phyloP scores from a whole-genome alignment of 2,113 vertebrate species.

The Regulus satrapa region DNA sequence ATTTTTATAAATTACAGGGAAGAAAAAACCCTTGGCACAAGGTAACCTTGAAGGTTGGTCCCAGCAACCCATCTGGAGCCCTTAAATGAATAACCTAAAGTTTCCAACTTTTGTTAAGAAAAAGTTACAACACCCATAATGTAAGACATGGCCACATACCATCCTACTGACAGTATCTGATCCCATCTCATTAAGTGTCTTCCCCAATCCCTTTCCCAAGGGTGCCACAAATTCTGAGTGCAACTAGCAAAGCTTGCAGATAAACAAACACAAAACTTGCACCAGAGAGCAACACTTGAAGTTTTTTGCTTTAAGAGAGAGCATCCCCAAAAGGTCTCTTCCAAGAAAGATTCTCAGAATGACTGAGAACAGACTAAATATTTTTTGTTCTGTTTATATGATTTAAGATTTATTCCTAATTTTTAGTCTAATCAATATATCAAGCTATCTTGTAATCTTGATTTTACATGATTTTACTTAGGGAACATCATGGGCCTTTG shows the following conservation, averaged over 20 bases:
- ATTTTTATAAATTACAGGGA: background rate
- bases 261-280: background rate
- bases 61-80: background rate
- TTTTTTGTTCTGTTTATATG: background rate
- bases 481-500: background rate
- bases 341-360: background rate
- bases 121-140: background rate
- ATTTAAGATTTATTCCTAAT: background rate
- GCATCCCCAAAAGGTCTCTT: background rate
- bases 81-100: conserved; percentile 1
- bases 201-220: background rate
- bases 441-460: background rate
- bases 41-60: background rate
- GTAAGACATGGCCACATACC: background rate
- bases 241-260: background rate
- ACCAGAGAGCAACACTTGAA: background rate
- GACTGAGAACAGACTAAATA: background rate
- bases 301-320: background rate
- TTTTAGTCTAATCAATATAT: background rate
- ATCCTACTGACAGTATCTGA: background rate
- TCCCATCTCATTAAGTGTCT: background rate
- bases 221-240: background rate
- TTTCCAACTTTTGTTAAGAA: background rate
- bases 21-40: background rate
- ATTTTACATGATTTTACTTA: background rate